Base-by-base conservation (phyloP, 1,140 invertebrate genomes). In the Hetaerina americana region DNA sequence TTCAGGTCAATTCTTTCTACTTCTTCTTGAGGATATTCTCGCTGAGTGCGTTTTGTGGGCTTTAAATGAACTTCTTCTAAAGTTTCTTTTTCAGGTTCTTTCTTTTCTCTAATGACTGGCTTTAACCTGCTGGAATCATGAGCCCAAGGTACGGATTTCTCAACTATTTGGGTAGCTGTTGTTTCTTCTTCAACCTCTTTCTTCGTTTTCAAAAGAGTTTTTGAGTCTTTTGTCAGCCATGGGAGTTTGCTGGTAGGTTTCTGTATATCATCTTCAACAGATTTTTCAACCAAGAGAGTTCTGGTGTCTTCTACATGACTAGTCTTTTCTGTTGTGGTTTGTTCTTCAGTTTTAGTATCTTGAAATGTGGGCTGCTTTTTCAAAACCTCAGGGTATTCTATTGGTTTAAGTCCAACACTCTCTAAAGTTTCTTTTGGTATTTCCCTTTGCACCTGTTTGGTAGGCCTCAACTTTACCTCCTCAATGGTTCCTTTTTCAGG, bases 61-160 rank as follows among this genome's bases (percentile, higher is more conserved):
- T 87, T 86, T 15, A 87, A 75, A 75, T 84, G 82, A 57, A 87
- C 75, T 29, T 67, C 72, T 26, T 79, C 78, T 5, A 77, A 6
- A 18, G 71, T 75, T 28, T 78, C 77, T 72, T 79, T 79, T 15
- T 74, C 71, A 28, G 80, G 74, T 75, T 80, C 78, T 75, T 82
- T 83, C 25, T 71, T 77, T 69, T 80, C 74, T 49, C 78, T 76
- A 73, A 77, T 78, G 1, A 78, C 74, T 72, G 77, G 78, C 70
- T 81, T 82, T 0, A 84, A 40, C 27, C 75, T 77, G 29, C 81
- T 76, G 74, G 77, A 77, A 76, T 83, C 78, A 68, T 82, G 76
- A 12, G 77, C 82, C 82, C 82, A 84, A 18, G 82, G 81, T 3
- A 70, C 26, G 25, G 40, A 49, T 73, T 73, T 22, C 68, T 70